Conservation (phyloP, 2,113 vertebrate species). For the Chauna torquata region DNA sequence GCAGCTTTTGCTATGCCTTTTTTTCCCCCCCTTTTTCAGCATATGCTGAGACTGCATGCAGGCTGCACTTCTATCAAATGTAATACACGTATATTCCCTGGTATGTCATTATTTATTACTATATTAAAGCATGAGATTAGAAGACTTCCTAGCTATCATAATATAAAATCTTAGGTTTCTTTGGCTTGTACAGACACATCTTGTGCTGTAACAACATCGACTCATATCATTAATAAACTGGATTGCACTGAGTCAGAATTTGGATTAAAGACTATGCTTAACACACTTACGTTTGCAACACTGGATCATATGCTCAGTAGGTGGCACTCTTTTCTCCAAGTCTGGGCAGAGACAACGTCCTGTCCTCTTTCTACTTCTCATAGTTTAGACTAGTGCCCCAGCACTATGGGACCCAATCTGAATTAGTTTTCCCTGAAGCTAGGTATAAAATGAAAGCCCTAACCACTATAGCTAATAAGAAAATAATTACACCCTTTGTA, state of each 20-base stretch:
- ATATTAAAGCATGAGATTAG: constrained; percentile 25
- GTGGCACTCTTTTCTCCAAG: constrained; percentile 34
- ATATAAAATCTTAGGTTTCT: constrained; percentile 35
- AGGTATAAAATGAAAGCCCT: not conserved
- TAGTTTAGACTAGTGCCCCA: not conserved
- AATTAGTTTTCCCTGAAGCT: not conserved
- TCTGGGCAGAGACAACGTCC: not conserved
- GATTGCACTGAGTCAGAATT: constrained; percentile 53
- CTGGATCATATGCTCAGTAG: not conserved
- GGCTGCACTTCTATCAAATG: constrained; percentile 44
- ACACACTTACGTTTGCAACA: not conserved
- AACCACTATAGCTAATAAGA: not conserved
- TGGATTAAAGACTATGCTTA: constrained; percentile 16
- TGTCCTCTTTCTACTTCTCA: accelerated
- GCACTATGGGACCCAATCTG: not conserved
- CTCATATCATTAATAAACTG: constrained; percentile 33
- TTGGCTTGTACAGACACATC: constrained; percentile 28
- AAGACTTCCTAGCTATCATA: constrained; percentile 55
- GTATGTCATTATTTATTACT: constrained; percentile 58
- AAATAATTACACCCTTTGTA: not conserved
- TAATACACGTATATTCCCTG: constrained; percentile 14
- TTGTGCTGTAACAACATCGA: not conserved
- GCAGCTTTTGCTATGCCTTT: constrained; percentile 50
- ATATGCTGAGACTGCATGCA: constrained; percentile 26
- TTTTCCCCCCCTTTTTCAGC: constrained; percentile 39